A percentile compares a stretch with the other conserved stretches of the same genome.
phyloP scores from a whole-genome alignment of 1,140 invertebrate genomes.

The Caerostris darwini region DNA sequence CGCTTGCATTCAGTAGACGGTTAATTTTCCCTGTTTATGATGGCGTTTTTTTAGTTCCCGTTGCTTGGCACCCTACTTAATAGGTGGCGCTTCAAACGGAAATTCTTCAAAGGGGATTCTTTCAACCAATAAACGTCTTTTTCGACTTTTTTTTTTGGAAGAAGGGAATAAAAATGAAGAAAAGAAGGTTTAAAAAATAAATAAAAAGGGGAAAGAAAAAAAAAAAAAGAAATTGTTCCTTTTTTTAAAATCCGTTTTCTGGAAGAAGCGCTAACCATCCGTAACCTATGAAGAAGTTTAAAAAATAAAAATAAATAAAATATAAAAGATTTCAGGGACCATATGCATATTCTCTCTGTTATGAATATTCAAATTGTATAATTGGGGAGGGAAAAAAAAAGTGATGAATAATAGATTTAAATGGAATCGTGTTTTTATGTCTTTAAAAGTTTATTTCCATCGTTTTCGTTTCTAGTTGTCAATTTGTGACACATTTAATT shows the following conservation, averaged over 20 bases:
- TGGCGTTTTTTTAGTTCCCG: slow-evolving; percentile 48
- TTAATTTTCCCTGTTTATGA: slow-evolving; percentile 67
- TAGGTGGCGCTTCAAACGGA: slow-evolving; percentile 68
- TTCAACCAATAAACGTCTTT: slow-evolving; percentile 74
- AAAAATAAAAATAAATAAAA: not conserved
- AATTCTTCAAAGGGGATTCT: slow-evolving; percentile 71
- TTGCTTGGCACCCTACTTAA: slow-evolving; percentile 56
- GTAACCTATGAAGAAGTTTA: slow-evolving; percentile 42
- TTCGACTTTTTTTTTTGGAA: slow-evolving; percentile 51
- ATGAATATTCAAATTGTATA: slow-evolving; percentile 11
- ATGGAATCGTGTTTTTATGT: not conserved
- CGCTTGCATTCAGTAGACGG: slow-evolving; percentile 56
- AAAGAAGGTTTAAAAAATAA: not conserved
- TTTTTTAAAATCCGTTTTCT: slow-evolving; percentile 18
- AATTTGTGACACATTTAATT: no score
- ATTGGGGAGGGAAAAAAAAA: not conserved
- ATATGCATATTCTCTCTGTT: slow-evolving; percentile 4
- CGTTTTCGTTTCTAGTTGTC: not conserved
- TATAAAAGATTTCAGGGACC: slow-evolving; percentile 1
- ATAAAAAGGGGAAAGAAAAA: slow-evolving; percentile 14
- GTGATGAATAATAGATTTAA: not conserved
- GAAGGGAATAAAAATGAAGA: slow-evolving; percentile 42
- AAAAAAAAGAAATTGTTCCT: not conserved
- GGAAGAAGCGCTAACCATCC: slow-evolving; percentile 38
- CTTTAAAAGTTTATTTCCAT: not conserved